Percentiles rank a stretch among this genome's conserved stretches.
These are phyloP conservation scores for Clarias magur DNA, from an alignment of 2,113 vertebrate genomes.

Conservation along the genomic window DNA sequence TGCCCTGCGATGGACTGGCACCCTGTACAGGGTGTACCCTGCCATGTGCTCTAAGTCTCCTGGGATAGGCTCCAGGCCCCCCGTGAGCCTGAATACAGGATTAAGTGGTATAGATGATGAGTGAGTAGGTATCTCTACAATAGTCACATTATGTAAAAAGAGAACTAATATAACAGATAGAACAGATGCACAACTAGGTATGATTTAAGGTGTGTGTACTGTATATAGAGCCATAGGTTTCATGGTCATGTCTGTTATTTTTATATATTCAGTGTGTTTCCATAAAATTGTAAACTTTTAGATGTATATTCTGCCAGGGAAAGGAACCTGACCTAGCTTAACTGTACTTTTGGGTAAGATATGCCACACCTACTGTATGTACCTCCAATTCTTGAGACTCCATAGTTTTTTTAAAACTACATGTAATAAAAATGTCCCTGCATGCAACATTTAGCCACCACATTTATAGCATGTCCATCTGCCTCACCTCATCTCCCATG, in stretches of 20 bases:
- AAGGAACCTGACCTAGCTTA: background rate
- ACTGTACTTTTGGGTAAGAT: background rate
- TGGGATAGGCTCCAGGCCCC: too few species aligned
- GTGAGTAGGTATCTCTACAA: background rate
- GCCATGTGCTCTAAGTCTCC: too few species aligned
- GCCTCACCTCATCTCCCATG: constrained; percentile 94
- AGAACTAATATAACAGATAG: background rate
- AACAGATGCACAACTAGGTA: background rate
- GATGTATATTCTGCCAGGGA: background rate
- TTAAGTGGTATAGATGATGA: too few species aligned
- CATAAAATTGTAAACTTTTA: background rate
- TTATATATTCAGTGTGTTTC: background rate
- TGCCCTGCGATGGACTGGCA: too few species aligned
- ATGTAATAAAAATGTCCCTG: background rate
- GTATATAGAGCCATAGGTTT: background rate
- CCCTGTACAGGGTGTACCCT: too few species aligned
- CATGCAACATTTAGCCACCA: background rate
- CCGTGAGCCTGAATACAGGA: too few species aligned
- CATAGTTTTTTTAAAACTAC: background rate
- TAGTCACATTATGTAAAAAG: background rate
- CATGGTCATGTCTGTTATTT: background rate
- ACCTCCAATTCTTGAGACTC: background rate
- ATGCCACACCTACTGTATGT: too few species aligned
- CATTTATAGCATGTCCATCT: background rate
- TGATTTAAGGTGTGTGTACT: background rate